Evolutionary conservation across 1,140 invertebrate genomes (phyloP), one percentile per base, ranked within the genome.

Genomic region (Cyclina sinensis): DNA sequence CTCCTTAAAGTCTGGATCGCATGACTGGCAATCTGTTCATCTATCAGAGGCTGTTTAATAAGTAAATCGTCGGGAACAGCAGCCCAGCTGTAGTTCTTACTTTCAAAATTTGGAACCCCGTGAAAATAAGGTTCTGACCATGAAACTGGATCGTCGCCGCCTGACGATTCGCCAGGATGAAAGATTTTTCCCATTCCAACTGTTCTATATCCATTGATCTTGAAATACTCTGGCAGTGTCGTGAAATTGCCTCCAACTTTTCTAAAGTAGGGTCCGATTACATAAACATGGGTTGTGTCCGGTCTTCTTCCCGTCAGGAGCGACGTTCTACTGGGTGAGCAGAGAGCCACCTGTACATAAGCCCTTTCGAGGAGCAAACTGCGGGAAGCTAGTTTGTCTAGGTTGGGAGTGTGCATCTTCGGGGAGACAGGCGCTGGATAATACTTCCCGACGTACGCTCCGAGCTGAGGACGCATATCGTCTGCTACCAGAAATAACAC

Each of bases 401-500:
- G 97, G 94, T 98, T 97, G 1, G 97, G 97, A 21, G 98, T 97
- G 79, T 96, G 95, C 7, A 98, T 96, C 92, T 96, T 96, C 43
- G 91, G 54, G 27, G 80, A 21, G 30, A 81, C 46, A 2, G 86
- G 62, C 12, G 76, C 30, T 5, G 86, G 86, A 32, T 32, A 80
- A 65, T 89, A 27, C 32, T 54, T 62, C 21, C 87, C 87, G 3
- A 96, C 96, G 94, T 97, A 97, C 88, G 96, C 96, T 5, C 96
- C 96, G 46, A 98, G 91, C 21, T 96, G 95, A 87, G 97, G 97
- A 92, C 97, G 96, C 86, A 98, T 95, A 95, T 98, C 98, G 93
- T 98, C 98, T 54, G 97, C 96, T 76, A 98, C 96, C 84, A 98
- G 96, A 88, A 98, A 96, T 68, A 98, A 93, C 82, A 98, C 95